A percentile compares a stretch with the other conserved stretches of the same genome.
Evolutionary conservation across 2,888 invertebrate species (phyloP).

Genomic region (Drosophila helvetica): DNA sequence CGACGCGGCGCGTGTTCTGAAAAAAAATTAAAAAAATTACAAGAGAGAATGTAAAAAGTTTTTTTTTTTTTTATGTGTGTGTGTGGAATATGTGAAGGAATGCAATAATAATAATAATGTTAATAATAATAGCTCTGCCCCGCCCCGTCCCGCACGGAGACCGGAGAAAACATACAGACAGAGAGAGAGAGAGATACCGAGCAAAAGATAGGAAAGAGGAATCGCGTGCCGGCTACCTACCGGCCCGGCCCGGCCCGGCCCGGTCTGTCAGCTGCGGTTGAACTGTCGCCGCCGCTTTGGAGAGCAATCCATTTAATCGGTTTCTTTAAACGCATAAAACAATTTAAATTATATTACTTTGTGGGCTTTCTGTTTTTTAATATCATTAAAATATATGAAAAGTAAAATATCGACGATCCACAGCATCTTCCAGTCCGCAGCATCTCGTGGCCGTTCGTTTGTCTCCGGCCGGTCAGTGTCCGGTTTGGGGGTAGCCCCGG

Average conservation of each 20-base stretch:
- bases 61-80: slow-evolving; percentile 1
- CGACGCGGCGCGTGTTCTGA: not conserved
- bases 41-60: not conserved
- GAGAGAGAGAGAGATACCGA: not conserved
- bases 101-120: slow-evolving; percentile 29
- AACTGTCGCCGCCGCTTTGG: not conserved
- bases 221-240: slow-evolving; percentile 37
- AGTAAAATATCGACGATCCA: not conserved
- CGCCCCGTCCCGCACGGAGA: slow-evolving; percentile 21
- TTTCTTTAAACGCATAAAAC: no score
- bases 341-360: not conserved
- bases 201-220: slow-evolving; percentile 5
- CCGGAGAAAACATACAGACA: not conserved
- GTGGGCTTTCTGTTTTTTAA: not conserved
- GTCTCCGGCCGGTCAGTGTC: not conserved
- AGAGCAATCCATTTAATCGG: not conserved
- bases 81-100: slow-evolving; percentile 26
- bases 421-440: not conserved
- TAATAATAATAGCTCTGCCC: slow-evolving; percentile 13
- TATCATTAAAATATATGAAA: not conserved
- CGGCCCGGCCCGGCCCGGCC: not conserved
- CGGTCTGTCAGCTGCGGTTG: slow-evolving; percentile 6
- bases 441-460: not conserved
- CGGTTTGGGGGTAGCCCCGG: not conserved
- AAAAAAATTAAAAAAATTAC: not conserved